These are phyloP conservation scores for Antechinus flavipes DNA, from an alignment of 2,113 vertebrate species.

Conservation along the genomic window DNA sequence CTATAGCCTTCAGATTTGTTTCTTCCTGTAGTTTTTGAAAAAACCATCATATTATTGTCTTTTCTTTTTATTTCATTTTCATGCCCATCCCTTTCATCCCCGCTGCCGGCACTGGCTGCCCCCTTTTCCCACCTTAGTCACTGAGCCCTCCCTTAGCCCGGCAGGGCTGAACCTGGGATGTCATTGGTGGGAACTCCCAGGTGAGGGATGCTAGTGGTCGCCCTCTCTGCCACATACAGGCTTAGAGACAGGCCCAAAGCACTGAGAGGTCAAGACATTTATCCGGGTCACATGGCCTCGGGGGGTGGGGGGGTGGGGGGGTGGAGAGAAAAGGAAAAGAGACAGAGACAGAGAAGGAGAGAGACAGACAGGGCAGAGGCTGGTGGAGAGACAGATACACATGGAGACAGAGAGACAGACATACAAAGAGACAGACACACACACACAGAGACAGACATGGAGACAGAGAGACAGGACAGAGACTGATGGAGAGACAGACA, in stretches of 20 bases:
- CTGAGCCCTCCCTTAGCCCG: background rate
- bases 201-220: background rate
- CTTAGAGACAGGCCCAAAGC: background rate
- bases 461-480: too few relatives aligned
- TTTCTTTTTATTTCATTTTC: background rate
- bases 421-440: too few relatives aligned
- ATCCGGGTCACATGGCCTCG: background rate
- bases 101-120: background rate
- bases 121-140: background rate
- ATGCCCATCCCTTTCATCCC: background rate
- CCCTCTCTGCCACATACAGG: background rate
- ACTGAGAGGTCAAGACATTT: background rate
- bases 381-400: too few relatives aligned
- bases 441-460: too few relatives aligned
- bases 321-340: too few relatives aligned
- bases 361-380: too few relatives aligned
- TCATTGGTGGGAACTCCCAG: background rate
- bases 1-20: background rate
- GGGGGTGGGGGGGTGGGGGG: too few relatives aligned
- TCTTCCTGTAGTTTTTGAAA: background rate
- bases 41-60: background rate
- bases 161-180: background rate
- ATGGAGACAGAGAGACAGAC: too few relatives aligned
- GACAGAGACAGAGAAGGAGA: too few relatives aligned
- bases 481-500: too few relatives aligned